A percentile compares a stretch with the other conserved stretches of the same genome.
Evolutionary conservation across 2,113 vertebrate genomes (phyloP).

Genomic region (Heterotilapia buettikoferi): DNA sequence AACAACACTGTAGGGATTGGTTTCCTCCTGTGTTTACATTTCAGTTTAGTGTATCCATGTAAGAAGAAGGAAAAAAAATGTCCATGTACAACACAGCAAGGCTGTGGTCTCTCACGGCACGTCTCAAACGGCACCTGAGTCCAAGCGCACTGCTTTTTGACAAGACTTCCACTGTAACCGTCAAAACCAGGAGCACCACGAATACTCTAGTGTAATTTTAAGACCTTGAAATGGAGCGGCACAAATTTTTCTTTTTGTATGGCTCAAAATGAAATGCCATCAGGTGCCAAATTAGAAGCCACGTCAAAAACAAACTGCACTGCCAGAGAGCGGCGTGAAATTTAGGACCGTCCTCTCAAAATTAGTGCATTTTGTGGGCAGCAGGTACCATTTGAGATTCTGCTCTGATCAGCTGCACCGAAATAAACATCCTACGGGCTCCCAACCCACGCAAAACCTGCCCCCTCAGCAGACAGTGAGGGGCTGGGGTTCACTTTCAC

Average conservation of each 20-base stretch:
- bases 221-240: slow-evolving; percentile 30
- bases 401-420: slow-evolving; percentile 1
- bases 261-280: background rate
- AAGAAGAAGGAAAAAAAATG: background rate
- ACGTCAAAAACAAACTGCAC: background rate
- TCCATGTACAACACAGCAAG: slow-evolving; percentile 30
- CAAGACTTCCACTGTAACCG: background rate
- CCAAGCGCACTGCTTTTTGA: slow-evolving; percentile 9
- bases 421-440: background rate
- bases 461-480: slow-evolving; percentile 64
- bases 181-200: background rate
- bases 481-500: slow-evolving; percentile 52
- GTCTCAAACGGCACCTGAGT: slow-evolving; percentile 23
- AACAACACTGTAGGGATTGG: slow-evolving; percentile 43
- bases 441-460: background rate
- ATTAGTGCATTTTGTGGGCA: slow-evolving; percentile 9
- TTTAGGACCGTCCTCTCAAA: slow-evolving; percentile 14
- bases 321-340: background rate
- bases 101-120: background rate
- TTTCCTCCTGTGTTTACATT: slow-evolving; percentile 13
- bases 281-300: background rate
- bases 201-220: slow-evolving; percentile 20
- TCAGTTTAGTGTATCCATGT: slow-evolving; percentile 36
- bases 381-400: slow-evolving; percentile 36
- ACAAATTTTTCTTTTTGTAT: background rate